Percentiles rank a stretch among this genome's conserved stretches.
These are phyloP conservation scores for Babyrousa celebensis DNA, from an alignment of 2,797 vertebrate species.

Conservation along the genomic window DNA sequence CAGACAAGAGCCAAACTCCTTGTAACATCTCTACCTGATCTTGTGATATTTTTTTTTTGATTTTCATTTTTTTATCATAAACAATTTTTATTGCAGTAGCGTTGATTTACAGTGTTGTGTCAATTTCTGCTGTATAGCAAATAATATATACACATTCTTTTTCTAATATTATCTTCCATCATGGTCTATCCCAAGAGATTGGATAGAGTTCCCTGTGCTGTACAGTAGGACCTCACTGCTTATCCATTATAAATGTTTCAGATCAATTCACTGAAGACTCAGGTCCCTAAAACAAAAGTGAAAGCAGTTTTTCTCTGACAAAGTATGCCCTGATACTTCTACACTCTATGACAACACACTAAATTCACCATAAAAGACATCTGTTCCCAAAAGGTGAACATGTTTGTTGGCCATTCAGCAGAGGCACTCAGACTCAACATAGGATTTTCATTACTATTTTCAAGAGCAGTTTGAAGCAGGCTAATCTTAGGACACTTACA, in stretches of 20 bases:
- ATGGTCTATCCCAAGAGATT: too few species aligned
- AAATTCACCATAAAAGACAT: not conserved
- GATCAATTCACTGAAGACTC: not conserved
- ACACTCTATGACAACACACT: not conserved
- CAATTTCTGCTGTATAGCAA: too few species aligned
- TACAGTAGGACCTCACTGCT: too few species aligned
- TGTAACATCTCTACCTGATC: not conserved
- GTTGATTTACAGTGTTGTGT: too few species aligned
- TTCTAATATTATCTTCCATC: too few species aligned
- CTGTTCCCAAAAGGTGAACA: not conserved
- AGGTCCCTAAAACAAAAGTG: not conserved
- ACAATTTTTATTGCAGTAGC: too few species aligned
- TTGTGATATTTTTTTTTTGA: not conserved
- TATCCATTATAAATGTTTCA: not conserved
- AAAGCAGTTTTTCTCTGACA: not conserved
- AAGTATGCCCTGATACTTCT: not conserved
- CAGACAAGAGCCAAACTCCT: not conserved
- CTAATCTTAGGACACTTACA: not conserved
- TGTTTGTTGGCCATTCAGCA: not conserved
- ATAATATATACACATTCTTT: too few species aligned
- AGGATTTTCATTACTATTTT: not conserved
- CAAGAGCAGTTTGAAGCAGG: not conserved
- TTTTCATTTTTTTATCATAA: too few species aligned
- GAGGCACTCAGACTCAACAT: not conserved
- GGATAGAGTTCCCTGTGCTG: too few species aligned